Base-by-base conservation (phyloP, 2,797 vertebrate genomes). In the Phyllotis vaccarum region DNA sequence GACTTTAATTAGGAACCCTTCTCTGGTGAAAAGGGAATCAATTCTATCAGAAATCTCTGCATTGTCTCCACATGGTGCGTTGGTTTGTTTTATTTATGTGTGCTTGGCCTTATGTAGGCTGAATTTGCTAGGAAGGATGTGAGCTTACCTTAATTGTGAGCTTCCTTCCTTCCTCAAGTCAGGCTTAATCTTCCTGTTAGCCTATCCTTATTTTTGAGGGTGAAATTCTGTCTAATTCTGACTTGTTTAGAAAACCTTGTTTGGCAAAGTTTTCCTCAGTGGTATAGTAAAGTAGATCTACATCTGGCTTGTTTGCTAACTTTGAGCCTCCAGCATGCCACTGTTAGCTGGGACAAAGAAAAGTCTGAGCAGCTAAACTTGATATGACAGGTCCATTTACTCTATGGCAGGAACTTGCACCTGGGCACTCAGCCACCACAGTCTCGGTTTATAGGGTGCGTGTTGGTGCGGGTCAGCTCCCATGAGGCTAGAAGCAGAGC, bases 101-200 rank as follows among this genome's bases (percentile, higher is more conserved):
- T 62, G 86, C 40, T 94, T 89, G 88, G 83, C 74, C 43, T 83
- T 86, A 87, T 62, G 27, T 46, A 74, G 74, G 85, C 37, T 66
- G 27, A 74, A 74, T 89, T 79, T 90, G 95, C 89, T 90, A 54
- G 86, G 76, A 90, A 87, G 34, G n/a, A n/a, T n/a, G n/a, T n/a
- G n/a, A 90, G 58, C 91, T 56, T 56, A 54, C 92, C 90, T 74
- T 93, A 96, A 93, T 86, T 92, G 87, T 90, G 62, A 93, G n/a
- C 79, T 94, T 96, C 94, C 91, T 96, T 97, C 92, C 49, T 95
- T 93, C 90, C 60, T n/a, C 70, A 93, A 16, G 75, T 91, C 58
- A 87, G 80, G 43, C 91, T 86, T 92, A 89, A 90, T 83, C 24
- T 72, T 94, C 34, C 54, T 52, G 7, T 91, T 89, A 81, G 46